Base-by-base conservation (phyloP, 2,888 invertebrate species). In the Automeris io region DNA sequence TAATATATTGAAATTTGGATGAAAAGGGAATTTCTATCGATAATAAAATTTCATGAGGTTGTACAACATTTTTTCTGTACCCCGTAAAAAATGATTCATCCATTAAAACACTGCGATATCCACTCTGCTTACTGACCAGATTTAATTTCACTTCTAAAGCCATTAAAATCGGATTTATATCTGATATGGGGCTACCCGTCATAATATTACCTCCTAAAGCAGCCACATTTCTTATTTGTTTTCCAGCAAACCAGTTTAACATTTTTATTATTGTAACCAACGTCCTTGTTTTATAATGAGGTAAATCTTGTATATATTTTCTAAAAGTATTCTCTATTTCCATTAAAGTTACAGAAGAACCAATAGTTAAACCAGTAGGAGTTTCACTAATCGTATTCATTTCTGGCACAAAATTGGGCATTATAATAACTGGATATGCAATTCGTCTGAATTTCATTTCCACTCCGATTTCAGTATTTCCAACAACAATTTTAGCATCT, bases 181-280 rank as follows among this genome's bases (percentile, higher is more conserved):
- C 98, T 0, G 97, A 97, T 66, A 98, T 98, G 0, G 98, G 98
- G 79, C 97, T 97, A 12, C 95, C 95, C 0, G 97, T 97, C 91
- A 97, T 96, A 48, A 98, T 94, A 65, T 98, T 98, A 11, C 98
- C 97, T 29, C 95, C 97, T 29, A 98, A 78, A 8, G 95, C 92
- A 26, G 97, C 97, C n/a, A 96, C 96, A 70, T 97, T 98, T 56
- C 98, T 88, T 40, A 98, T 96, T 79, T 98, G 98, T 68, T 95
- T 95, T 5, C 98, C 97, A 32, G 97, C 98, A 88, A 98, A 98
- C 92, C 94, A 96, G 65, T 95, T 92, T 33, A 98, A 81, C 94
- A 98, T 98, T 37, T 93, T 89, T 1, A 93, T 86, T 22, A 95
- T 90, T 22, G 93, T 90, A 52, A 76, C 81, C 48, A 92, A 91